Percentiles rank a stretch among this genome's conserved stretches.
Conservation (phyloP, 2,113 vertebrate species). For the Egretta garzetta region DNA sequence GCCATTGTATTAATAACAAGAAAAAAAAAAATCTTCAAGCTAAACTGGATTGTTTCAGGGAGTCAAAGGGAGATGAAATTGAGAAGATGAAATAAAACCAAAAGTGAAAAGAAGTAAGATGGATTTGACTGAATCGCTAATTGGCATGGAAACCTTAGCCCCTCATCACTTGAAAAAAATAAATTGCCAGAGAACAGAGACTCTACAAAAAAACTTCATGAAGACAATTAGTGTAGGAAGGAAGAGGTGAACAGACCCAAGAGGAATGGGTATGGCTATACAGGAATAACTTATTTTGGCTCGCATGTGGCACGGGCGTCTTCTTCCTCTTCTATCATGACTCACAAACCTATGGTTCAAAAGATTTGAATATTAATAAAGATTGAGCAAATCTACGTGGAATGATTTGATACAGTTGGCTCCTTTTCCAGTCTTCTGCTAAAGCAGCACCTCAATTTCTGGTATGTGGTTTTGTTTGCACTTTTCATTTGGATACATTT, state of each 20-base stretch:
- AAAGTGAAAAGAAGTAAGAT: neutral
- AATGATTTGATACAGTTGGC: neutral
- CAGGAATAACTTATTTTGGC: neutral
- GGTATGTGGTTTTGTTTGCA: neutral
- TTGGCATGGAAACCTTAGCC: neutral
- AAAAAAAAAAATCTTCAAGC: neutral
- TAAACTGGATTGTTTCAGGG: neutral
- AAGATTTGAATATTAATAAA: neutral
- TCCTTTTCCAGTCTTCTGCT: neutral
- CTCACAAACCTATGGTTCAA: neutral
- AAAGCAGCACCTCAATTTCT: neutral
- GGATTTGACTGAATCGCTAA: neutral
- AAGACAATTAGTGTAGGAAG: neutral
- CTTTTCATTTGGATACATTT: neutral
- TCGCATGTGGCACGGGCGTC: neutral
- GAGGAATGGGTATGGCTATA: neutral
- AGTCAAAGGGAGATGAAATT: neutral
- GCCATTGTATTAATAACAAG: neutral
- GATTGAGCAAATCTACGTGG: neutral
- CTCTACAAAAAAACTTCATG: neutral
- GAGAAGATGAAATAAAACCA: slow-evolving; percentile 32
- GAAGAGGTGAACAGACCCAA: neutral
- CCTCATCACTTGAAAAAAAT: neutral
- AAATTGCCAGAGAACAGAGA: neutral
- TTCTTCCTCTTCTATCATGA: neutral